Evolutionary conservation across 2,797 vertebrate genomes (phyloP).

Genomic region (Helarctos malayanus): DNA sequence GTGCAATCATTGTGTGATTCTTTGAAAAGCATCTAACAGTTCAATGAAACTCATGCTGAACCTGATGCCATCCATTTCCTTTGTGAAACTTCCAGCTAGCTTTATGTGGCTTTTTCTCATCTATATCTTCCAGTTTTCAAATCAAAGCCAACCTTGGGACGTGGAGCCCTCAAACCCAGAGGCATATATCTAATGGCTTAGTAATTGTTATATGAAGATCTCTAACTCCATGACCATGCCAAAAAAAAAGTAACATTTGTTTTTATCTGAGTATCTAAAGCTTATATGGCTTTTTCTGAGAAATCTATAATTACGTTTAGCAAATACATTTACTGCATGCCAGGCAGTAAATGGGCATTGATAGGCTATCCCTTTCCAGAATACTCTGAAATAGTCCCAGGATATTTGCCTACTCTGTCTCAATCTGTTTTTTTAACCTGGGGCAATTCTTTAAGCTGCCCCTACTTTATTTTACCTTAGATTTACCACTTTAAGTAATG

Average conservation of each 20-base stretch:
- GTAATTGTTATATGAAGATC: neutral
- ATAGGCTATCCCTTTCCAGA: neutral
- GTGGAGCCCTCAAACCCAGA: neutral
- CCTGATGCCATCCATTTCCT: conserved; percentile 37
- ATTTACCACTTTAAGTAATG: neutral
- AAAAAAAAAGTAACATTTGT: neutral
- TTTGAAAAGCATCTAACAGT: conserved; percentile 53
- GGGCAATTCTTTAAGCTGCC: neutral
- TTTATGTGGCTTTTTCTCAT: conserved; percentile 16
- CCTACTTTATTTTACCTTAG: neutral
- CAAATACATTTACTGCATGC: neutral
- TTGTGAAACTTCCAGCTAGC: conserved; percentile 38
- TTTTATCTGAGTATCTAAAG: conserved; percentile 36
- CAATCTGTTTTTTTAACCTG: neutral
- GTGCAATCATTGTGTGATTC: neutral
- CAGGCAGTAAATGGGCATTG: neutral
- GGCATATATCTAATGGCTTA: neutral
- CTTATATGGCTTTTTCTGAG: neutral
- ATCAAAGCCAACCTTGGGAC: conserved; percentile 30
- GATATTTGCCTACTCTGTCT: neutral
- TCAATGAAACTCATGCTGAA: conserved; percentile 3
- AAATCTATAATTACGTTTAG: conserved; percentile 28
- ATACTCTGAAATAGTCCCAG: neutral
- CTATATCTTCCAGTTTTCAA: neutral
- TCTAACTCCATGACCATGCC: neutral